Percentiles rank a stretch among this genome's conserved stretches.
Conservation (phyloP, 2,888 invertebrate genomes). For the Nephrotoma guestfalica region DNA sequence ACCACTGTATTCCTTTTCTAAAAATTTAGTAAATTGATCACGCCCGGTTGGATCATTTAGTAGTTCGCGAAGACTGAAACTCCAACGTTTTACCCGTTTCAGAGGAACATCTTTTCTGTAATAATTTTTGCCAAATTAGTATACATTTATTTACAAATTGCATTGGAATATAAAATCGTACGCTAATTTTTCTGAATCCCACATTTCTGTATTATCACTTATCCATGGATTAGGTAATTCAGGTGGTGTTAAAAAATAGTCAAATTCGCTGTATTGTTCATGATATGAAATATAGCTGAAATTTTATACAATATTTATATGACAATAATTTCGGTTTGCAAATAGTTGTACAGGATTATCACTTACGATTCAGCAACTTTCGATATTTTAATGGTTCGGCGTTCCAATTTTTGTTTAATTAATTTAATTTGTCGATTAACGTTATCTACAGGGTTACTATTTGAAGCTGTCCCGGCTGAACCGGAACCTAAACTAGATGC, state of each 20-base stretch:
- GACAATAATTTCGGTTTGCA: no score
- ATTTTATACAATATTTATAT: conserved; percentile 6
- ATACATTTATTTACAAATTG: conserved; percentile 4
- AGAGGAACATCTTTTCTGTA: conserved; percentile 81
- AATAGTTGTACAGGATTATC: background rate
- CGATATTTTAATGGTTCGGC: conserved; percentile 78
- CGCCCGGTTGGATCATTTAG: conserved; percentile 88
- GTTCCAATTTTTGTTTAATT: conserved; percentile 64
- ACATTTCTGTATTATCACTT: conserved; percentile 86
- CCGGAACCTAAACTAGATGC: conserved; percentile 33
- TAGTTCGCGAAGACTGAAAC: conserved; percentile 88
- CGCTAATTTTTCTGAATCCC: conserved; percentile 93
- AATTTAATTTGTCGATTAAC: conserved; percentile 51
- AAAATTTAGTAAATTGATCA: conserved; percentile 90
- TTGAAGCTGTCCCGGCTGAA: conserved; percentile 29
- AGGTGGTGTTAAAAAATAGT: conserved; percentile 82
- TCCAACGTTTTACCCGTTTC: conserved; percentile 91
- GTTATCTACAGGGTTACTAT: conserved; percentile 32
- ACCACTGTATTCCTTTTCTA: conserved; percentile 96
- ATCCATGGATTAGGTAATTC: conserved; percentile 97
- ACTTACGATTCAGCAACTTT: conserved; percentile 89
- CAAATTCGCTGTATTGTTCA: conserved; percentile 94
- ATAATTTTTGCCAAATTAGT: conserved; percentile 3
- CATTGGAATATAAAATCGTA: conserved; percentile 26
- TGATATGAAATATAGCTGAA: conserved; percentile 73